phyloP scores from a whole-genome alignment of 2,888 invertebrate species.

The Acanthacorydalis orientalis region DNA sequence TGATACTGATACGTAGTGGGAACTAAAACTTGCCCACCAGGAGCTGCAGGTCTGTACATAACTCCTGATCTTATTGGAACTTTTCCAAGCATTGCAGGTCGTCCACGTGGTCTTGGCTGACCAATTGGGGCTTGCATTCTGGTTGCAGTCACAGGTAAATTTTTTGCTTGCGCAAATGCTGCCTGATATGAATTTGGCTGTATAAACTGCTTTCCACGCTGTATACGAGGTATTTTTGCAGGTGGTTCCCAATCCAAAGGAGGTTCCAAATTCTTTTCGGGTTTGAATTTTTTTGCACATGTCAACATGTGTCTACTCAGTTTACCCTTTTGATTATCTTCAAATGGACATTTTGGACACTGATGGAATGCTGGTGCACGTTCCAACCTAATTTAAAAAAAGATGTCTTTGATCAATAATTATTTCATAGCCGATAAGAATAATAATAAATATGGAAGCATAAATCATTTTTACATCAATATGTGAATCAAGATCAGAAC shows the following conservation, averaged over 20 bases:
- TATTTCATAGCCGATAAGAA: too few relatives aligned
- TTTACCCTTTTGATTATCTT: slow-evolving; percentile 85
- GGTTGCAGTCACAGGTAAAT: slow-evolving; percentile 18
- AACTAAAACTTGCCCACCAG: slow-evolving; percentile 32
- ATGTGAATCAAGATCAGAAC: too few relatives aligned
- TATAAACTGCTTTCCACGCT: slow-evolving; percentile 22
- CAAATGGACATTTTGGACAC: slow-evolving; percentile 86
- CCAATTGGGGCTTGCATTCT: slow-evolving; percentile 20
- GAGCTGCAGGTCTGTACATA: slow-evolving; percentile 49
- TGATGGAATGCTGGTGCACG: slow-evolving; percentile 77
- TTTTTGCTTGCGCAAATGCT: slow-evolving; percentile 31
- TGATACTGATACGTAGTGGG: slow-evolving; percentile 41
- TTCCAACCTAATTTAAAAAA: slow-evolving; percentile 32
- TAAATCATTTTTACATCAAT: too few relatives aligned
- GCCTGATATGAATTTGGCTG: slow-evolving; percentile 28
- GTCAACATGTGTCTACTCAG: slow-evolving; percentile 73
- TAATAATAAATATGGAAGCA: too few relatives aligned
- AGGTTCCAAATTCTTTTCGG: slow-evolving; percentile 71
- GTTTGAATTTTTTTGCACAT: slow-evolving; percentile 79
- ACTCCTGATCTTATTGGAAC: slow-evolving; percentile 28
- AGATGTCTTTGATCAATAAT: too few relatives aligned
- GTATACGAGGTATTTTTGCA: slow-evolving; percentile 73
- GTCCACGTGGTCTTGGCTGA: slow-evolving; percentile 22
- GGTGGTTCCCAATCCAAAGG: slow-evolving; percentile 87
- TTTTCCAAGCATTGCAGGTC: slow-evolving; percentile 18